Conservation (phyloP, 2,113 vertebrate species). For the Garra rufa region DNA sequence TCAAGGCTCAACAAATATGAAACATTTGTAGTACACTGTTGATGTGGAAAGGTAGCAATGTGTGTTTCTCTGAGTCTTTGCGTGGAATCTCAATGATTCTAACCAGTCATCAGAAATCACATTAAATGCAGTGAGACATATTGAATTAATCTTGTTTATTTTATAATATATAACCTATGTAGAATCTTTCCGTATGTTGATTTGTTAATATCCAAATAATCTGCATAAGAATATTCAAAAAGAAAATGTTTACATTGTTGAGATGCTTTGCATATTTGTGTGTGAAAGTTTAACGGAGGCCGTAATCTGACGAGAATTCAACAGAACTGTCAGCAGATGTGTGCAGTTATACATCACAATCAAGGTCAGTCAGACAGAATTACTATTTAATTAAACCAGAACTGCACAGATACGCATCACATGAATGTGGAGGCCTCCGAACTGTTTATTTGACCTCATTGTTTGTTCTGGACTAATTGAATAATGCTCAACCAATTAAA, state of each 20-base stretch:
- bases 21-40: background rate
- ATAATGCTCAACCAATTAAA: background rate
- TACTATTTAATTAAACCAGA: slow-evolving; percentile 7
- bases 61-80: too few species aligned
- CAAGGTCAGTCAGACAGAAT: background rate
- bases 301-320: background rate
- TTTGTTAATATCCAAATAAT: background rate
- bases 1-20: slow-evolving; percentile 5
- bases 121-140: too few species aligned
- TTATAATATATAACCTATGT: background rate
- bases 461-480: slow-evolving; percentile 13
- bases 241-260: background rate
- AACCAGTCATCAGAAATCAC: background rate
- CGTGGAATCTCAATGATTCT: background rate
- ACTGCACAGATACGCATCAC: background rate
- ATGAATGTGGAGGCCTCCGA: background rate
- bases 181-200: background rate
- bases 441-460: background rate
- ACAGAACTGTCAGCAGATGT: background rate
- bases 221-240: background rate
- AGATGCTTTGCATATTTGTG: background rate
- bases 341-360: too few species aligned
- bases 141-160: too few species aligned
- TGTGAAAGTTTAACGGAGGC: background rate
- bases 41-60: background rate